These are phyloP conservation scores for Enteromius mattozi DNA, from an alignment of 2,797 vertebrate species.

Conservation along the genomic window DNA sequence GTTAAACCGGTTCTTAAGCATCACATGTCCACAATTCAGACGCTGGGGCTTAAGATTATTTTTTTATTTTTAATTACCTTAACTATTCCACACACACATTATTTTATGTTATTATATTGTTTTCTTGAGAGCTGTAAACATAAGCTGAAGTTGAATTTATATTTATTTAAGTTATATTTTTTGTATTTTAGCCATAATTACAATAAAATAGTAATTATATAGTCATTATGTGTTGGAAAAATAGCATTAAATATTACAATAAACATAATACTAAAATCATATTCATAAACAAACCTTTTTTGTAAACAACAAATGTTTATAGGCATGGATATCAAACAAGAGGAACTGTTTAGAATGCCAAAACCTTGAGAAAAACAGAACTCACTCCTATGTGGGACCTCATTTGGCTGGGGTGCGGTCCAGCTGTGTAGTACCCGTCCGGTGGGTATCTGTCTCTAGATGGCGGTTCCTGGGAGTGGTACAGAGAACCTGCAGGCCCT, in stretches of 20 bases:
- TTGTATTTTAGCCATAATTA: background rate
- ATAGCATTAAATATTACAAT: background rate
- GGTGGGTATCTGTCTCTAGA: constrained; percentile 88
- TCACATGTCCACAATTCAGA: too few species aligned
- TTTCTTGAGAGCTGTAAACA: background rate
- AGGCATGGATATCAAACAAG: background rate
- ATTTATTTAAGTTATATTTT: background rate
- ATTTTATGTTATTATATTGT: background rate
- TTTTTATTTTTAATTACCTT: too few species aligned
- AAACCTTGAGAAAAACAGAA: background rate
- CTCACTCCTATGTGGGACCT: constrained; percentile 88
- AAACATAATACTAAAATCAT: background rate
- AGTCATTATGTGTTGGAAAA: background rate
- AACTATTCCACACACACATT: background rate
- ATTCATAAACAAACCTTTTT: background rate
- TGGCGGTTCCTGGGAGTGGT: constrained; percentile 80
- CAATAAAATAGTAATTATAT: too few species aligned
- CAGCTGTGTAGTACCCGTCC: constrained; percentile 87
- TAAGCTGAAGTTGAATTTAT: background rate
- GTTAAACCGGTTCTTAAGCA: too few species aligned
- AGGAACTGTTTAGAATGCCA: background rate
- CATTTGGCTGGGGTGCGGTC: constrained; percentile 85
- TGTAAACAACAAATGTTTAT: background rate
- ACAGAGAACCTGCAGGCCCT: constrained; percentile 84
- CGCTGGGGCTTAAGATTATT: too few species aligned